Evolutionary conservation across 2,888 invertebrate genomes (phyloP).

Genomic region (Helicoverpa assulta): DNA sequence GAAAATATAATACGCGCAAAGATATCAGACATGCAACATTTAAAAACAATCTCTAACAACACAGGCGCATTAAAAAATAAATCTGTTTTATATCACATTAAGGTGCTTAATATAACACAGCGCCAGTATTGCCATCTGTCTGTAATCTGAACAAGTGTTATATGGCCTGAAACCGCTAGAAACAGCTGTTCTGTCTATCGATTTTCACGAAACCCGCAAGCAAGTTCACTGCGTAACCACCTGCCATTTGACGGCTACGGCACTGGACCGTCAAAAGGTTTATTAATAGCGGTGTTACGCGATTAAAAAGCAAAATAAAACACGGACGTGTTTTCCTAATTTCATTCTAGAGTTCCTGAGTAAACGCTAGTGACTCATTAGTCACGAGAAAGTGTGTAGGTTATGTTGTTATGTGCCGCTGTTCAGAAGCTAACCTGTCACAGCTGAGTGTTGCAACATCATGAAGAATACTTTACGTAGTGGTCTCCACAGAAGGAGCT

Average conservation of each 20-base stretch:
- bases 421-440: constrained; percentile 31
- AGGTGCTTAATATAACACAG: constrained; percentile 3
- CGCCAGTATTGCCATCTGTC: constrained; percentile 70
- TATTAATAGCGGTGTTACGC: constrained; percentile 53
- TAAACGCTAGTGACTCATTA: constrained; percentile 36
- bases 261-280: constrained; percentile 55
- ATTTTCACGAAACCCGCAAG: constrained; percentile 78
- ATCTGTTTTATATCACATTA: neutral
- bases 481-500: constrained; percentile 80
- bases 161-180: constrained; percentile 32
- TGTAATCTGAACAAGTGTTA: constrained; percentile 15
- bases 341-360: constrained; percentile 27
- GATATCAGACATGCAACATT: neutral
- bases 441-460: constrained; percentile 55
- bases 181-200: constrained; percentile 85
- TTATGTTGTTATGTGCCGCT: constrained; percentile 72
- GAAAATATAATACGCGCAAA: constrained; percentile 23
- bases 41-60: neutral
- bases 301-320: constrained; percentile 50
- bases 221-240: constrained; percentile 79
- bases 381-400: constrained; percentile 60
- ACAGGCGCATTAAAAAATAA: constrained; percentile 10
- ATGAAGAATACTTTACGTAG: constrained; percentile 74
- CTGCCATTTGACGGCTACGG: constrained; percentile 67
- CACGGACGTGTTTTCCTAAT: constrained; percentile 19